Conservation (phyloP, 2,113 vertebrate genomes). For the Psilopsiagon aymara region DNA sequence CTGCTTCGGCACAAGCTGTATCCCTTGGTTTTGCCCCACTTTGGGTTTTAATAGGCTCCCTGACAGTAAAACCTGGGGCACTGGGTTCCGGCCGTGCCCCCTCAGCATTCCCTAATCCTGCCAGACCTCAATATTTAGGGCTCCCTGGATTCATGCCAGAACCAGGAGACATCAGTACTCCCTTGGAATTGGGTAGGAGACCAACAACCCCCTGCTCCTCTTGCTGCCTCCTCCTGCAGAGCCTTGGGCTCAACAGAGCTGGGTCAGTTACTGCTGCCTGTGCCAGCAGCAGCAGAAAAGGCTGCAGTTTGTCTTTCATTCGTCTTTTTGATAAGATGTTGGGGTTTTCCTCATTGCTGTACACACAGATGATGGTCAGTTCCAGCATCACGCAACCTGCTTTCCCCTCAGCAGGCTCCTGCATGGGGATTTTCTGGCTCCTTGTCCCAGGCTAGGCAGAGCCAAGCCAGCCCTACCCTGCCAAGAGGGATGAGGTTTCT, state of each 20-base stretch:
- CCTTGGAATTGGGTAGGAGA: neutral
- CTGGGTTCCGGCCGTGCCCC: accelerated
- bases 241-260: neutral
- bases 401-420: neutral
- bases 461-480: neutral
- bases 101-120: accelerated
- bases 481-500: neutral
- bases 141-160: accelerated
- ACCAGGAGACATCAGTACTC: neutral
- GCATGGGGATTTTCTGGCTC: accelerated
- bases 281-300: neutral
- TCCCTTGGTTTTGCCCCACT: neutral
- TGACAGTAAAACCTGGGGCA: accelerated
- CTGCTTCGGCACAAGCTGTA: accelerated
- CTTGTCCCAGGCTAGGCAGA: neutral
- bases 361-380: accelerated
- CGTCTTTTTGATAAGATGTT: neutral
- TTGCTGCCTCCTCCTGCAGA: neutral
- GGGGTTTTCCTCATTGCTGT: neutral
- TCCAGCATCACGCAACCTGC: neutral
- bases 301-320: neutral
- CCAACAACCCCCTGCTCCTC: neutral
- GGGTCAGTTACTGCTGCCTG: accelerated
- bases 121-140: accelerated
- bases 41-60: neutral